phyloP scores from a whole-genome alignment of 1,140 invertebrate species.

The Brachionus rubens region DNA sequence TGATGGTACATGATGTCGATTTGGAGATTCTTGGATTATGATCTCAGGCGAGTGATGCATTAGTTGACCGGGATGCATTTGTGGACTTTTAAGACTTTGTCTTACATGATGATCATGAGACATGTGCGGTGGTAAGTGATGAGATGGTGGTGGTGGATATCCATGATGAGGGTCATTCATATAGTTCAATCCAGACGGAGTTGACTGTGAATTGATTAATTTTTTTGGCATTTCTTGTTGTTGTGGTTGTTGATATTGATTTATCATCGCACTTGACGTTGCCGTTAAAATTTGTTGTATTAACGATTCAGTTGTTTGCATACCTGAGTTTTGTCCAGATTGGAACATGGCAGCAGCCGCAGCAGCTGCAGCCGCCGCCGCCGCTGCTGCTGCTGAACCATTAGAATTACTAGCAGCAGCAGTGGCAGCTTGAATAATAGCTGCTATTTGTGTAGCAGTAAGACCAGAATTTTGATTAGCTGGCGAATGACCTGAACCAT shows the following conservation, averaged over 20 bases:
- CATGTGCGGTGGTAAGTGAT: not conserved
- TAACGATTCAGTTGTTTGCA: not conserved
- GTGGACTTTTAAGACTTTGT: not conserved
- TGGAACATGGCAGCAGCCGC: not conserved
- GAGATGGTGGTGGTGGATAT: not conserved
- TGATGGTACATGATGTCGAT: not conserved
- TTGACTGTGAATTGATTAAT: not conserved
- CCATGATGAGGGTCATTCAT: conserved; percentile 2
- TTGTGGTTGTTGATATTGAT: not conserved
- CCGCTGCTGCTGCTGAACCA: not conserved
- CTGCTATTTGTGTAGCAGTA: conserved; percentile 4
- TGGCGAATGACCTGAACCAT: not conserved
- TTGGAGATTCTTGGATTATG: not conserved
- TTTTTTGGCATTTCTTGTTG: not conserved
- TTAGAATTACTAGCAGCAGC: not conserved
- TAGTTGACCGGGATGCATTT: conserved; percentile 16
- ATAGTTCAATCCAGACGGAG: not conserved
- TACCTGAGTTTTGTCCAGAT: not conserved
- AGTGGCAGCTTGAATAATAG: conserved; percentile 20
- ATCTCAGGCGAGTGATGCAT: conserved; percentile 25
- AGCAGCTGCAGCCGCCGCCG: not conserved
- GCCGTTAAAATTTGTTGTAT: conserved; percentile 8
- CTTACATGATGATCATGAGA: conserved; percentile 3
- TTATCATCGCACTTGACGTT: not conserved
- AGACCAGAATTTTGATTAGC: not conserved